Evolutionary conservation across 2,113 vertebrate genomes (phyloP), one percentile per base, ranked within the genome.

Genomic region (Zosterops pallidus): DNA sequence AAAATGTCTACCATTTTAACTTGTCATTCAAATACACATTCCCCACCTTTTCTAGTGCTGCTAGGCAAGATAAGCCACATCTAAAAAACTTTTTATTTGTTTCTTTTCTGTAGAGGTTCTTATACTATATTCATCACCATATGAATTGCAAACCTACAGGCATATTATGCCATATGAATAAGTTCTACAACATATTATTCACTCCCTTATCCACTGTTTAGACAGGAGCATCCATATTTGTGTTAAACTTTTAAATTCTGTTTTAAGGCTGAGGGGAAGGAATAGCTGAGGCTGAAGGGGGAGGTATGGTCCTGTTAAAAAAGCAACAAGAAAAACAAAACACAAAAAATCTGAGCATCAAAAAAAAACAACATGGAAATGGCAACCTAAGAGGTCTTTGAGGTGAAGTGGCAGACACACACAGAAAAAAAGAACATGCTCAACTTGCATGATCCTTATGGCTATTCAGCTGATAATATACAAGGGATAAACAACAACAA

Each of bases 241-340:
- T 16, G 76, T 76, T n/a, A 75, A 57, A 55, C 20, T 59, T 87
- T 59, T 35, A 46, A 77, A 70, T 28, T 64, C 14, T n/a, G 5
- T 67, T 81, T 84, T n/a, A 56, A 1, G 0, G 53, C 9, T 76
- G 37, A 75, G 86, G 28, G 10, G 42, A 77, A 77, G 7, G 24
- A 92, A 50, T 44, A 78, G 3, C 25, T 57, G 29, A 21, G 4
- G 17, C 3, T 67, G 23, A 21, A 31, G 29, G 4, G 6, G 12
- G 7, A 46, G 2, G 9, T 11, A 42, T 2, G 2, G 12, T 9
- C 1, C 0, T 25, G 11, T 63, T 81, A 13, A 39, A 4, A 16
- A n/a, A 33, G 4, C 9, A 50, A 23, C 26, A 64, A 63, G 10
- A 56, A 71, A 31, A 50, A 16, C 4, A 9, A n/a, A 79, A 39